Percentiles rank a stretch among this genome's conserved stretches.
Evolutionary conservation across 2,113 vertebrate genomes (phyloP).

Genomic region (Oncorhynchus kisutch): DNA sequence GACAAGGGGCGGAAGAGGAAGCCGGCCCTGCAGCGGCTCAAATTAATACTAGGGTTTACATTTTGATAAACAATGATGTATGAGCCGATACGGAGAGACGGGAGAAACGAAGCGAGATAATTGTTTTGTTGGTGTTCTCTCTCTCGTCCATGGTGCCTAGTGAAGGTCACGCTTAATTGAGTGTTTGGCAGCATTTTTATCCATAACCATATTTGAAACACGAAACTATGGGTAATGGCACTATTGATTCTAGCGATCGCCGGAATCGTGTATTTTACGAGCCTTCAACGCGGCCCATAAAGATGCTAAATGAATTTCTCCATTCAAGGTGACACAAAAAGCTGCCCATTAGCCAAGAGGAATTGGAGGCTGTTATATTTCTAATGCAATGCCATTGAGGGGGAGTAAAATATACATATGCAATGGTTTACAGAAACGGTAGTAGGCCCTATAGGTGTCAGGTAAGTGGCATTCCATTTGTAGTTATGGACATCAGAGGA

Average conservation of each 20-base stretch:
- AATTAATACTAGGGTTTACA: conserved; percentile 27
- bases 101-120: conserved; percentile 44
- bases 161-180: conserved; percentile 61
- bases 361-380: conserved; percentile 4
- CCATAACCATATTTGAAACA: conserved; percentile 13
- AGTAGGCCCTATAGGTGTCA: neutral
- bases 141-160: conserved; percentile 4
- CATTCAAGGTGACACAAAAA: conserved; percentile 16
- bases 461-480: neutral
- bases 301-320: conserved; percentile 22
- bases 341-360: neutral
- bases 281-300: conserved; percentile 11
- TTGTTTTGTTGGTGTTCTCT: conserved; percentile 43
- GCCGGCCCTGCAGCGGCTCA: neutral
- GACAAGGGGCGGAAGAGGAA: conserved; percentile 9
- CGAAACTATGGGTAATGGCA: conserved; percentile 20
- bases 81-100: conserved; percentile 2
- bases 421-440: neutral
- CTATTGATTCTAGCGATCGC: conserved; percentile 47
- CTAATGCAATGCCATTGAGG: neutral
- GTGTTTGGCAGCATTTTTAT: conserved; percentile 33
- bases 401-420: neutral
- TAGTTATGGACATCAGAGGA: neutral
- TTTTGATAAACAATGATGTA: conserved; percentile 61
- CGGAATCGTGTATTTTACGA: conserved; percentile 20